A percentile compares a stretch with the other conserved stretches of the same genome.
Evolutionary conservation across 2,888 invertebrate species (phyloP).

Genomic region (Phortica magna): DNA sequence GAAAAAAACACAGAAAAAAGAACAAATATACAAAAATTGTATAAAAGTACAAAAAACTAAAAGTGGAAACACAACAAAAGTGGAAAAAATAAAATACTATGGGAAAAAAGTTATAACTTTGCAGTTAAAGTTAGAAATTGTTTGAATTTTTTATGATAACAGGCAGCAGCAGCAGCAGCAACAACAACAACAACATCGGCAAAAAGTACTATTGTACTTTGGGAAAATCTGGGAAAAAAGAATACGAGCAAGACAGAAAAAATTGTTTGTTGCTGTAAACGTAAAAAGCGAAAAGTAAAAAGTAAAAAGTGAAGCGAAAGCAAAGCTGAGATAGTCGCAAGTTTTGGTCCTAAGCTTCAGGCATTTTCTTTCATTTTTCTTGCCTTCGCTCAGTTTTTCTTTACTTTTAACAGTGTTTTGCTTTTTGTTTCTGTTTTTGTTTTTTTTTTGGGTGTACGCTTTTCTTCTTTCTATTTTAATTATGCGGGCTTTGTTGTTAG

Average conservation of each 20-base stretch:
- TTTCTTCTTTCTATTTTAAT: conserved; percentile 38
- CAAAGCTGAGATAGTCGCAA: conserved; percentile 20
- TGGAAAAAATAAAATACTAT: conserved; percentile 13
- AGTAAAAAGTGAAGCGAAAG: background rate
- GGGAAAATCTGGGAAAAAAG: background rate
- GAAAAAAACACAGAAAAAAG: background rate
- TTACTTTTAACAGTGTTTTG: conserved; percentile 18
- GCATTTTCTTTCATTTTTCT: conserved; percentile 19
- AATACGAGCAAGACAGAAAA: background rate
- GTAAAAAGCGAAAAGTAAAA: conserved; percentile 7
- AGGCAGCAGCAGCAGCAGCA: conserved; percentile 15
- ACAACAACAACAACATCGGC: too few relatives aligned
- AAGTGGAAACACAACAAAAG: background rate
- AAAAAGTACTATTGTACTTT: background rate
- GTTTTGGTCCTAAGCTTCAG: conserved; percentile 28
- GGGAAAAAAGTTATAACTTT: conserved; percentile 41
- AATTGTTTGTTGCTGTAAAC: conserved; percentile 12
- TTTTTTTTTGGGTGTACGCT: conserved; percentile 21
- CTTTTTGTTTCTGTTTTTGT: conserved; percentile 17
- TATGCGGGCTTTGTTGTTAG: conserved; percentile 44
- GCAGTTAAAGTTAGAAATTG: conserved; percentile 52
- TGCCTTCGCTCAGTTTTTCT: background rate
- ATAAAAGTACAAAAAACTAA: conserved; percentile 23
- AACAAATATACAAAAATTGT: conserved; percentile 16
- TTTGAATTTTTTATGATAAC: conserved; percentile 47